Percentiles rank a stretch among this genome's conserved stretches.
phyloP scores from a whole-genome alignment of 2,113 vertebrate species.

The Lutjanus erythropterus region DNA sequence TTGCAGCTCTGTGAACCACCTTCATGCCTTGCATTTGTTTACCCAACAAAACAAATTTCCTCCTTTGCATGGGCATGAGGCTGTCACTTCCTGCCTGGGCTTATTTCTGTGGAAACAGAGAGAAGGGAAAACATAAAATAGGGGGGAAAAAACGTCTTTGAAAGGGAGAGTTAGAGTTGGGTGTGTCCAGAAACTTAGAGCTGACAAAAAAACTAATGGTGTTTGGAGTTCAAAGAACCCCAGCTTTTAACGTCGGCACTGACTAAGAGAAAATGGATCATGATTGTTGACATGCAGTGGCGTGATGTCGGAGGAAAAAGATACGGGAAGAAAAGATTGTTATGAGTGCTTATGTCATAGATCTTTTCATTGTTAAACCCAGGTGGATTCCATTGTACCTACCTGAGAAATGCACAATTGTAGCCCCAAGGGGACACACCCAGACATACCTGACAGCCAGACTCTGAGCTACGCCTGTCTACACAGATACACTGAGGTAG shows the following conservation, averaged over 20 bases:
- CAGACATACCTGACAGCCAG: conserved; percentile 2
- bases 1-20: conserved; percentile 17
- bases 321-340: not conserved
- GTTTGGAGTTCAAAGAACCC: conserved; percentile 38
- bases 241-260: not conserved
- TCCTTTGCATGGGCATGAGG: conserved; percentile 75
- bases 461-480: conserved; percentile 30
- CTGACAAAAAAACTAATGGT: conserved; percentile 21
- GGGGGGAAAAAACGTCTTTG: not conserved
- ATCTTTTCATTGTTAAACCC: conserved; percentile 5
- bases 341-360: not conserved
- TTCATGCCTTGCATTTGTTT: conserved; percentile 71
- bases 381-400: conserved; percentile 11
- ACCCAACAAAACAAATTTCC: conserved; percentile 75
- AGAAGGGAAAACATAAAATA: conserved; percentile 53
- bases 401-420: not conserved
- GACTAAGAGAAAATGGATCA: not conserved
- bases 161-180: conserved; percentile 36
- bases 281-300: not conserved
- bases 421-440: conserved; percentile 38
- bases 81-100: conserved; percentile 59
- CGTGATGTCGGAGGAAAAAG: not conserved
- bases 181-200: conserved; percentile 51
- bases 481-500: not conserved
- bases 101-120: conserved; percentile 76